Evolutionary conservation across 2,797 vertebrate species (phyloP).

Genomic region (Helarctos malayanus): DNA sequence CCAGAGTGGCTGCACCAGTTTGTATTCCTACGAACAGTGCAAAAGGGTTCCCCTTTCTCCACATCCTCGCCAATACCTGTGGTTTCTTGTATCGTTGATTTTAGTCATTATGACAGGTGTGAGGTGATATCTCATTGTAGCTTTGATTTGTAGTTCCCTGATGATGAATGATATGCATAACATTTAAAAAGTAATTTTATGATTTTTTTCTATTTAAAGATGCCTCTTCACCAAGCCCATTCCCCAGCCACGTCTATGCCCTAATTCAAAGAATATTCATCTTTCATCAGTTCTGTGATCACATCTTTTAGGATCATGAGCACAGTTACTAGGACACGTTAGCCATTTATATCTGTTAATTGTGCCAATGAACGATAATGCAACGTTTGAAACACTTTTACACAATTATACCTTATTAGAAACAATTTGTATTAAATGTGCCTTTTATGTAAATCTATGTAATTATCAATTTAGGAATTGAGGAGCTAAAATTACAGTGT

Average conservation of each 20-base stretch:
- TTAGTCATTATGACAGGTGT: neutral
- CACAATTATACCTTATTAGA: conserved; percentile 69
- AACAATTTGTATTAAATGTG: conserved; percentile 65
- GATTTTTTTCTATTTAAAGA: neutral
- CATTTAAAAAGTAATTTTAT: neutral
- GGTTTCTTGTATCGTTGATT: neutral
- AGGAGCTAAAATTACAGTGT: conserved; percentile 49
- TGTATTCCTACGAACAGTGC: neutral
- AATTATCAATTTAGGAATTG: conserved; percentile 67
- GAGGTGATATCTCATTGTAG: neutral
- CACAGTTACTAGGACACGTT: neutral
- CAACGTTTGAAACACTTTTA: conserved; percentile 69
- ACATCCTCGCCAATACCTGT: neutral
- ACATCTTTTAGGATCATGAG: neutral
- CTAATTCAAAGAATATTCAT: conserved; percentile 7
- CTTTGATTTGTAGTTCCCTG: neutral
- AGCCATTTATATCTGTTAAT: conserved; percentile 53
- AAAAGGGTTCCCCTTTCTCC: neutral
- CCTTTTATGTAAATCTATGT: conserved; percentile 71
- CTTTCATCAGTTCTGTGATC: neutral
- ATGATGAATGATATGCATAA: neutral
- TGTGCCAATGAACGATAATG: conserved; percentile 53
- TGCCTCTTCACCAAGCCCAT: neutral
- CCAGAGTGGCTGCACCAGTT: neutral
- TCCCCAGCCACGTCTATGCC: neutral